Conservation (phyloP, 2,888 invertebrate species). For the Taphrorychus bicolor region DNA sequence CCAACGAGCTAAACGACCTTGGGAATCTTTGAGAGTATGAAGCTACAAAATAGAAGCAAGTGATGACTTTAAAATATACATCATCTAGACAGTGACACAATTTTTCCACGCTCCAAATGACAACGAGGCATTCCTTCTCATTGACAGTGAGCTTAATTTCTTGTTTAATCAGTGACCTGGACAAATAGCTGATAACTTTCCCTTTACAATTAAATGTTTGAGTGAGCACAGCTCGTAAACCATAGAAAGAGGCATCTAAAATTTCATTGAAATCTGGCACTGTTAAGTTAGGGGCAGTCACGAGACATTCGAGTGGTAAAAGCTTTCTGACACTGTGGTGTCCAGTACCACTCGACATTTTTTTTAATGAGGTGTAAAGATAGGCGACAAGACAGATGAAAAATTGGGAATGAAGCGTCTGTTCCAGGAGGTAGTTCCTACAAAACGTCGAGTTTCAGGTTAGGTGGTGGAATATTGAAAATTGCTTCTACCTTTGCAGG, state of each 20-base stretch:
- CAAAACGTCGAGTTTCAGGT: too few relatives aligned
- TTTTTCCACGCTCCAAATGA: slow-evolving; percentile 5
- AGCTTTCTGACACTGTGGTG: slow-evolving; percentile 37
- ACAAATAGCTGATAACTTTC: too few relatives aligned
- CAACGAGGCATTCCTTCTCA: slow-evolving; percentile 36
- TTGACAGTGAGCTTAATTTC: slow-evolving; percentile 39
- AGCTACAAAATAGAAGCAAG: slow-evolving; percentile 40
- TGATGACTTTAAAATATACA: slow-evolving; percentile 38
- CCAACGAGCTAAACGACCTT: slow-evolving; percentile 40
- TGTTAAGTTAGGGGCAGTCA: slow-evolving; percentile 41
- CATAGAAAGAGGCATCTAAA: slow-evolving; percentile 35
- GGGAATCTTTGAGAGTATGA: slow-evolving; percentile 34
- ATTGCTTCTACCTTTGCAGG: too few relatives aligned
- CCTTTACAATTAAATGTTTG: slow-evolving; percentile 38
- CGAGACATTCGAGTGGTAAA: slow-evolving; percentile 31
- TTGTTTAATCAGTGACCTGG: slow-evolving; percentile 30
- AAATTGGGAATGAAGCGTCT: too few relatives aligned
- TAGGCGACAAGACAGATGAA: too few relatives aligned
- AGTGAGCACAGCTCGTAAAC: slow-evolving; percentile 38
- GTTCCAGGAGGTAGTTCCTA: too few relatives aligned
- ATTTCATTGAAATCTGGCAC: slow-evolving; percentile 41
- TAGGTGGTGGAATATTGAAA: too few relatives aligned
- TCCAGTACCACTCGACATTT: slow-evolving; percentile 41
- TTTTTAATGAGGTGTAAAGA: too few relatives aligned
- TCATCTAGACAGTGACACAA: slow-evolving; percentile 37